phyloP scores from a whole-genome alignment of 2,888 invertebrate genomes.

The Helleia helle region DNA sequence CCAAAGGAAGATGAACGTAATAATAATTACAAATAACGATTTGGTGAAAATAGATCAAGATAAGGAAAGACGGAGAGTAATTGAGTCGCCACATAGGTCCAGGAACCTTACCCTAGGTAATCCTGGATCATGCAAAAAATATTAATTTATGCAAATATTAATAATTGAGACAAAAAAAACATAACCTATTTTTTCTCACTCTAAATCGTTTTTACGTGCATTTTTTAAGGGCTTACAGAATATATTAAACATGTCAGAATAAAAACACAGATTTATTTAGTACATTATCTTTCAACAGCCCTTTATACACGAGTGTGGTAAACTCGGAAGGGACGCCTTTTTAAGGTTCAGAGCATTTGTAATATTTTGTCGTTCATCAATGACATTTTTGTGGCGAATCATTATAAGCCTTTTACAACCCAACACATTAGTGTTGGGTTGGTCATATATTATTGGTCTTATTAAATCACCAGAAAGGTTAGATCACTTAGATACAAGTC shows the following conservation, averaged over 20 bases:
- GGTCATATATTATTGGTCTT: neutral
- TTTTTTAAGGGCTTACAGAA: slow-evolving; percentile 36
- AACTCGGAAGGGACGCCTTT: slow-evolving; percentile 7
- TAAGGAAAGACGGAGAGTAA: no score
- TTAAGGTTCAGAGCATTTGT: slow-evolving; percentile 4
- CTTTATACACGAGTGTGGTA: slow-evolving; percentile 25
- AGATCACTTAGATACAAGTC: no score
- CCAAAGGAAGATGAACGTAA: no score
- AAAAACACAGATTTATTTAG: slow-evolving; percentile 43
- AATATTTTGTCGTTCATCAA: neutral
- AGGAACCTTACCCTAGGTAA: no score
- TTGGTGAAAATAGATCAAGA: no score
- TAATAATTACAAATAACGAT: no score
- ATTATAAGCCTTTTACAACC: neutral
- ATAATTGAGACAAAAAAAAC: no score
- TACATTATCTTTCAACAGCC: slow-evolving; percentile 61
- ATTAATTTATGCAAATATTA: no score
- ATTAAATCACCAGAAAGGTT: neutral
- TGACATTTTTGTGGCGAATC: neutral
- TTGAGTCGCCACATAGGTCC: no score
- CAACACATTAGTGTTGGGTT: neutral
- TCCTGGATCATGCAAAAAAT: no score
- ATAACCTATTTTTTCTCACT: no score
- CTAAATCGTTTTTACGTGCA: slow-evolving; percentile 15
- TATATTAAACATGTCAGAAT: slow-evolving; percentile 41